Conservation (phyloP, 2,113 vertebrate species). For the Cariama cristata region DNA sequence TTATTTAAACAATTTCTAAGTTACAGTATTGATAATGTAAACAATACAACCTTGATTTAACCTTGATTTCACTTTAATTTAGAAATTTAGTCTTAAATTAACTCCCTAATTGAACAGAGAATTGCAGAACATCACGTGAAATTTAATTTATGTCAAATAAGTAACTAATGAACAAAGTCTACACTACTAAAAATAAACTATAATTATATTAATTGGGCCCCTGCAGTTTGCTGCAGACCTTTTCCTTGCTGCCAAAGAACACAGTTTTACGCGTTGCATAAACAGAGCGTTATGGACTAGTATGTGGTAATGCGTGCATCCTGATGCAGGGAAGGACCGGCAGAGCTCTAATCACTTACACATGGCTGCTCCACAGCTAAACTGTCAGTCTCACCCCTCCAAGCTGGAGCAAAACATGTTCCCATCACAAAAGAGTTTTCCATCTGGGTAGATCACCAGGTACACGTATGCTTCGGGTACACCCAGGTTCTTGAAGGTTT, state of each 20-base stretch:
- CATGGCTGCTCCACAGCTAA: neutral
- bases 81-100: conserved; percentile 56
- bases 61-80: conserved; percentile 64
- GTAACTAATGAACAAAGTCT: conserved; percentile 71
- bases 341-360: conserved; percentile 6
- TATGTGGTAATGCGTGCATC: conserved; percentile 3
- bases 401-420: neutral
- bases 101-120: conserved; percentile 59
- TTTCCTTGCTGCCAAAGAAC: conserved; percentile 55
- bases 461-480: neutral
- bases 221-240: conserved; percentile 69
- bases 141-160: conserved; percentile 72
- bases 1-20: conserved; percentile 20
- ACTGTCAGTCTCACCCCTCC: neutral
- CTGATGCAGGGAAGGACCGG: neutral
- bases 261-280: neutral
- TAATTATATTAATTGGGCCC: conserved; percentile 73
- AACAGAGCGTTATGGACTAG: conserved; percentile 36
- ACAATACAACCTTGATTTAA: conserved; percentile 39
- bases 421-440: neutral
- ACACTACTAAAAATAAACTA: conserved; percentile 69
- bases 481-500: neutral
- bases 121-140: conserved; percentile 60
- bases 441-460: neutral
- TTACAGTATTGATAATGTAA: conserved; percentile 20